phyloP scores from a whole-genome alignment of 2,113 vertebrate species.

The Larimichthys crocea region DNA sequence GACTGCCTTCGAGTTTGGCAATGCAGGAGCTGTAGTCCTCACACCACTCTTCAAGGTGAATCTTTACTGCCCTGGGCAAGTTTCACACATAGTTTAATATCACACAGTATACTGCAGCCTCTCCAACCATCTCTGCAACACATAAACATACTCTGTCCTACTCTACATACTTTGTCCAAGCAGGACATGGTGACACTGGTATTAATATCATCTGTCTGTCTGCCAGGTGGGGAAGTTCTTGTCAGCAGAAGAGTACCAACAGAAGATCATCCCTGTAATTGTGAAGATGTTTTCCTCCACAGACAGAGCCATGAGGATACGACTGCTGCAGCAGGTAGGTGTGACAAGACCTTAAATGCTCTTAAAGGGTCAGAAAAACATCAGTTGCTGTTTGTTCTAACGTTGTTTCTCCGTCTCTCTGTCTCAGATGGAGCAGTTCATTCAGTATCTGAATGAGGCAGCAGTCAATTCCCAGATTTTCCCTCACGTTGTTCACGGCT shows the following conservation, averaged over 20 bases:
- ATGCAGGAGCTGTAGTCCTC: slow-evolving; percentile 89
- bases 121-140: not conserved
- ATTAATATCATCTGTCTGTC: not conserved
- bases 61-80: not conserved
- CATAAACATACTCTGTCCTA: not conserved
- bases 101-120: not conserved
- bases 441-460: slow-evolving; percentile 92
- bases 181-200: not conserved
- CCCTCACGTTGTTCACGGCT: slow-evolving; percentile 93
- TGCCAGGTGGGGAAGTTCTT: slow-evolving; percentile 91
- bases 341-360: not conserved
- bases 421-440: slow-evolving; percentile 93
- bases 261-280: slow-evolving; percentile 93
- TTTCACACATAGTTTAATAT: not conserved
- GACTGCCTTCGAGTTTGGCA: slow-evolving; percentile 93
- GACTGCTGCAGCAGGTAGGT: slow-evolving; percentile 91
- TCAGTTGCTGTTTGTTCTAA: not conserved
- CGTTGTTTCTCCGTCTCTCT: not conserved
- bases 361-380: not conserved
- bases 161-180: not conserved
- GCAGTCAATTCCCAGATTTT: slow-evolving; percentile 95
- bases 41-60: slow-evolving; percentile 92
- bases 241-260: slow-evolving; percentile 91
- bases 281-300: slow-evolving; percentile 97
- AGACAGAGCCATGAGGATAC: slow-evolving; percentile 93